phyloP scores from a whole-genome alignment of 2,797 vertebrate genomes.

The Microtus agrestis region DNA sequence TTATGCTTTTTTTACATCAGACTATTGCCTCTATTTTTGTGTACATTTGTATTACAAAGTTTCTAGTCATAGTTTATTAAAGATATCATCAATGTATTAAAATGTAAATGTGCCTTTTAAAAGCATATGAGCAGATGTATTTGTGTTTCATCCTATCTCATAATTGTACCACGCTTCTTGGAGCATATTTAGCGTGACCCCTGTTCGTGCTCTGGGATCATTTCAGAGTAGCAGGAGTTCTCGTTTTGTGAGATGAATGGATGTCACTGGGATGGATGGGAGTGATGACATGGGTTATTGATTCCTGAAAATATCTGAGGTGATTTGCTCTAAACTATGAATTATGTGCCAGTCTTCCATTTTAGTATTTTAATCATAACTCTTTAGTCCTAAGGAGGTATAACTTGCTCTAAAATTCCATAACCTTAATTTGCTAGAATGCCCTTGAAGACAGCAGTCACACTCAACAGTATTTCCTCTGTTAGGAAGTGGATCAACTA shows the following conservation, averaged over 20 bases:
- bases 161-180: neutral
- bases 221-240: constrained; percentile 59
- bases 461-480: constrained; percentile 51
- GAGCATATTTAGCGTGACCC: constrained; percentile 12
- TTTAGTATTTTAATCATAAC: constrained; percentile 79
- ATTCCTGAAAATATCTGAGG: constrained; percentile 71
- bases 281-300: constrained; percentile 66
- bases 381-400: constrained; percentile 45
- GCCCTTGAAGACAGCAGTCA: constrained; percentile 64
- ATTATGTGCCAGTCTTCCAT: constrained; percentile 69
- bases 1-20: neutral
- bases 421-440: constrained; percentile 69
- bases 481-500: constrained; percentile 27
- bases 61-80: neutral
- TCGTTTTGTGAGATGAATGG: constrained; percentile 58
- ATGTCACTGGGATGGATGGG: constrained; percentile 5
- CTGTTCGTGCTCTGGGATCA: neutral
- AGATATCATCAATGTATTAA: constrained; percentile 30
- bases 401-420: constrained; percentile 61
- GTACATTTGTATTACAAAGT: constrained; percentile 18
- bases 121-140: neutral
- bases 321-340: constrained; percentile 68
- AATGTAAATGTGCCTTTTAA: constrained; percentile 22
- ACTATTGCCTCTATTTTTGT: neutral
- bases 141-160: constrained; percentile 37